Evolutionary conservation across 2,888 invertebrate genomes (phyloP), one percentile per base, ranked within the genome.

Genomic region (Hecatera dysodea): DNA sequence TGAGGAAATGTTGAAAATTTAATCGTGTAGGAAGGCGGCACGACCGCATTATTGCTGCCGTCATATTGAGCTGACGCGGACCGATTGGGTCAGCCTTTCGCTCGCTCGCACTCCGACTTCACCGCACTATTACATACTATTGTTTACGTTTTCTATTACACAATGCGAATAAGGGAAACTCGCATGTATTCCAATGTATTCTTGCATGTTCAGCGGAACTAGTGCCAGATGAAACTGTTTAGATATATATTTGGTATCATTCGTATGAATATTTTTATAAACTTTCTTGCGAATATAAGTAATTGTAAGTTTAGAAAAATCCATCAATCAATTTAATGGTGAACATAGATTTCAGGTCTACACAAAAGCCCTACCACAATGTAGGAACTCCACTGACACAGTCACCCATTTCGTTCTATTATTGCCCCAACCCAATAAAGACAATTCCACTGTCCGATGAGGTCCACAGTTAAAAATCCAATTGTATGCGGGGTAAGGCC

Each of bases 1-100:
- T 91, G 90, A 88, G 89, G 89, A 90, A 90, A 92, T 90, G 93
- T 89, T 88, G 89, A 91, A 93, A 92, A 93, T 93, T 93, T 92
- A 92, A 94, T 93, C 90, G 90, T 86, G 88, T 87, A 84, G 87
- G 84, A 78, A 86, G 83, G 78, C 84, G 56, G 72, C 29, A 60
- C 83, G 90, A 84, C 91, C 91, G 91, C 92, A 91, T 93, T 93
- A 90, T 91, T 90, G 90, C 87, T 82, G 85, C 88, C 90, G 90
- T 90, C 93, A 93, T 93, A 92, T 93, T 92, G 92, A 87, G 87
- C 88, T 90, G 93, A 93, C 91, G 88, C 83, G 81, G 87, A 90
- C 74, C 88, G 91, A 92, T 91, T 85, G 90, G 88, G 90, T 90
- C 90, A 90, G 86, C 72, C 78, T 80, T 83, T 75, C 77, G 82